Evolutionary conservation across 2,797 vertebrate species (phyloP).

Genomic region (Chelon labrosus): DNA sequence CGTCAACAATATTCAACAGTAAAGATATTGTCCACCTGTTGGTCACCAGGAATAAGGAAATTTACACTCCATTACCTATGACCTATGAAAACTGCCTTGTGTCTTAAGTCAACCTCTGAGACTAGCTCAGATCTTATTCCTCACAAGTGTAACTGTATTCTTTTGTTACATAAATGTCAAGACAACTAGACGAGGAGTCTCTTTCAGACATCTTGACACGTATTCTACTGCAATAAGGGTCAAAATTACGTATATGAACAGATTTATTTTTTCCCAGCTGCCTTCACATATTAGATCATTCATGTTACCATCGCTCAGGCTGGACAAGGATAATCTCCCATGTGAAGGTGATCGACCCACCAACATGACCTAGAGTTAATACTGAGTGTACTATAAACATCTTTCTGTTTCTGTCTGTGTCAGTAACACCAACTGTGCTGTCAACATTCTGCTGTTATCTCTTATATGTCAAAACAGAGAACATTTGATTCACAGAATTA

Average conservation of each 20-base stretch:
- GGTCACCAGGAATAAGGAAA: no score
- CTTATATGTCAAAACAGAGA: conserved; percentile 29
- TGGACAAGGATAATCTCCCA: conserved; percentile 32
- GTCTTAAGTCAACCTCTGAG: not conserved
- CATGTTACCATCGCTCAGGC: conserved; percentile 10
- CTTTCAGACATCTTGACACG: no score
- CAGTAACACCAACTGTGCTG: conserved; percentile 21
- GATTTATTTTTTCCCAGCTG: not conserved
- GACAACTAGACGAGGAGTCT: no score
- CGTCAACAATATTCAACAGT: no score
- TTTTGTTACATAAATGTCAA: not conserved
- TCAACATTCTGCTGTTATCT: conserved; percentile 52
- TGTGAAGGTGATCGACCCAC: conserved; percentile 39
- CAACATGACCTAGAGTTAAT: conserved; percentile 60
- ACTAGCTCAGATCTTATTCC: not conserved
- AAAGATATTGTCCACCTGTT: no score
- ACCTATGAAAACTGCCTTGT: no score
- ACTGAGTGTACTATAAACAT: conserved; percentile 70
- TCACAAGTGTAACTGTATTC: not conserved
- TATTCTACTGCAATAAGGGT: no score
- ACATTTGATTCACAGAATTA: conserved; percentile 32
- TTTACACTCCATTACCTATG: no score
- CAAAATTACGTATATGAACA: not conserved
- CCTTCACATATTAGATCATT: conserved; percentile 9
- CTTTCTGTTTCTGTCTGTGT: conserved; percentile 28